Base-by-base conservation (phyloP, 53 echinoderm and acorn worm species). In the Astropecten irregularis region DNA sequence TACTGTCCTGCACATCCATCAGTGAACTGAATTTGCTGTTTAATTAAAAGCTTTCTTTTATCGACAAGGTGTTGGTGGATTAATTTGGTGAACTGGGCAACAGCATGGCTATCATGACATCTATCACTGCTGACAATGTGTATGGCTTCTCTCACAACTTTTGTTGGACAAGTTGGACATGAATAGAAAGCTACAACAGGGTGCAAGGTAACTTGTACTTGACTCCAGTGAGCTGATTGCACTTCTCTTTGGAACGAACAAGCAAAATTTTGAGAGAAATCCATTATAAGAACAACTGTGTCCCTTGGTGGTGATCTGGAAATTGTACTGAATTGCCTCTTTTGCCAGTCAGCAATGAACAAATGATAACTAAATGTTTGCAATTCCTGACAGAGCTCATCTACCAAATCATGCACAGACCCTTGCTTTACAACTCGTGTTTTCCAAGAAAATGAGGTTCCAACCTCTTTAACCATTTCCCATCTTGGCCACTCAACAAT, bases 1-100 rank as follows among this genome's bases (percentile, higher is more conserved):
- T 84, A 84, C 44, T 84, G 72, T 11, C 69, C 29, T 18, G 25
- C 72, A 48, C 84, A 84, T 10, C 84, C 84, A 40, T 84, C 84
- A 1, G 19, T 69, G 46, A 84, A 84, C 60, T 69, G 40, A 1
- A 84, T 70, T 9, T 33, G 26, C 46, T 23, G 46, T 33, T 68
- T 31, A 28, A 68, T 16, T 26, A 21, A 1, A 31, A 68, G 33
- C n/a, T 68, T 68, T 33, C 68, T 68, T 9, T 32, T n/a, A 68
- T 68, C 68, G 20, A 23, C 34, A 33, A 68, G 14, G 9, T 68
- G 68, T 9, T 40, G 68, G 27, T 33, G 5, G 42, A 68, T 33
- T 68, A 32, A 10, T 33, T 68, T 9, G 16, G 34, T 33, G 14
- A 68, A 42, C 22, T 31, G 31, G 68, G 68, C 68, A 14, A 68